Conservation (phyloP, 2,888 invertebrate genomes). For the Herminia tarsipennalis region DNA sequence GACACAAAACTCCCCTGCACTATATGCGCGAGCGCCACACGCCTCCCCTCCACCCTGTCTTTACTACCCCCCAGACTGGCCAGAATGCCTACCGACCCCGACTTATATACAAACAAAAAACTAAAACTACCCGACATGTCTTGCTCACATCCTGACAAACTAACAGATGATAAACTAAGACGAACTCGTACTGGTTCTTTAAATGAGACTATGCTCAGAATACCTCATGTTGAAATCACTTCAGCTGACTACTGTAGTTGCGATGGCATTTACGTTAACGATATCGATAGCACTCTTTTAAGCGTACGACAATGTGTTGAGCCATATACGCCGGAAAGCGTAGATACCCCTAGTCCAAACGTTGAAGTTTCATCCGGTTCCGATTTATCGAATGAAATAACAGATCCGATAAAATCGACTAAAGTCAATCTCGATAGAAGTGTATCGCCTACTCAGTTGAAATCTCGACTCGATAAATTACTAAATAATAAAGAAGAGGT, state of each 20-base stretch:
- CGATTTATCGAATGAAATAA: conserved; percentile 57
- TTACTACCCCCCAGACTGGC: conserved; percentile 40
- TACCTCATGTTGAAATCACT: conserved; percentile 81
- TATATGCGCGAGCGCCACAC: conserved; percentile 59
- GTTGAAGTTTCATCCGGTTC: conserved; percentile 70
- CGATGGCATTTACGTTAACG: conserved; percentile 81
- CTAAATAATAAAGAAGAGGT: conserved; percentile 51
- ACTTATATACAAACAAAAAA: conserved; percentile 52
- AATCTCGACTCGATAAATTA: conserved; percentile 84
- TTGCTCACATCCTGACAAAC: conserved; percentile 43
- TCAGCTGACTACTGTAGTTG: conserved; percentile 75
- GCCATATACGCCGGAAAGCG: conserved; percentile 94
- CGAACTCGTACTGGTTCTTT: conserved; percentile 67
- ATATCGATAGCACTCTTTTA: conserved; percentile 81
- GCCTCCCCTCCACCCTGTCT: conserved; percentile 44
- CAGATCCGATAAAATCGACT: conserved; percentile 55
- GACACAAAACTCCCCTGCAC: conserved; percentile 72
- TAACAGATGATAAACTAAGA: conserved; percentile 52
- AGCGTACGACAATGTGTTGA: conserved; percentile 80
- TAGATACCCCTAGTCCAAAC: conserved; percentile 90
- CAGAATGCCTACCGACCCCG: conserved; percentile 64
- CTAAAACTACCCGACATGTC: conserved; percentile 34
- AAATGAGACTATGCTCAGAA: conserved; percentile 65
- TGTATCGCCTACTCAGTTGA: conserved; percentile 88
- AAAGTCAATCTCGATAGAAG: conserved; percentile 68